Base-by-base conservation (phyloP, 2,113 vertebrate genomes). In the Coptodon rendalli region DNA sequence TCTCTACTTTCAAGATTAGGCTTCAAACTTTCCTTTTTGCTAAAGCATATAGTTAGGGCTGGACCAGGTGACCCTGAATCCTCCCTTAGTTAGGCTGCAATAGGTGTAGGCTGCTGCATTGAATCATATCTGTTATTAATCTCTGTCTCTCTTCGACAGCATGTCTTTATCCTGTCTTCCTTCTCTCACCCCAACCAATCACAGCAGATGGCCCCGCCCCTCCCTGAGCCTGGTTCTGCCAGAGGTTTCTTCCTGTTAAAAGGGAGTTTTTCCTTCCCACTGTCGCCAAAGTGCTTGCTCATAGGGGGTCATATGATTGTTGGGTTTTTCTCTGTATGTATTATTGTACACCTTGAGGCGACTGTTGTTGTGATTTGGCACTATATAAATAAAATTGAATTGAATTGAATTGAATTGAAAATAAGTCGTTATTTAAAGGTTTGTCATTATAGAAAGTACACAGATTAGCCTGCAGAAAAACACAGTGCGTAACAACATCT, bases 121-220 rank as follows among this genome's bases (percentile, higher is more conserved):
- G 6, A 48, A 48, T 7, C 45, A 48, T 2, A 48, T 0, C 0
- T 48, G 14, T 48, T 48, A 16, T 48, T 48, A 48, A 48, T 0
- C 45, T 48, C 45, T 48, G 45, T 48, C 45, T 48, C 45, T 48
- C 45, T 48, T 17, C 45, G 14, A 48, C 45, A 8, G 14, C 45
- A 48, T 48, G 45, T 48, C 45, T 48, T 17, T 17, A 17, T 48
- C 16, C 45, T 17, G 16, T 17, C 7, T 8, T 48, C 16, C 16
- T 48, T 48, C 14, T 48, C 45, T 48, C 45, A 8, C 45, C 2
- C 7, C 45, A 50, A 17, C 45, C 16, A 50, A 8, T 17, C 16
- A 8, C 7, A 50, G 45, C 45, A 50, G 45, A 17, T 50, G 45
- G 2, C 16, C 45, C 14, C 45, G 8, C 50, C 50, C 50, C 50